Conservation (phyloP, 2,888 invertebrate species). For the Chymomyza amoena region DNA sequence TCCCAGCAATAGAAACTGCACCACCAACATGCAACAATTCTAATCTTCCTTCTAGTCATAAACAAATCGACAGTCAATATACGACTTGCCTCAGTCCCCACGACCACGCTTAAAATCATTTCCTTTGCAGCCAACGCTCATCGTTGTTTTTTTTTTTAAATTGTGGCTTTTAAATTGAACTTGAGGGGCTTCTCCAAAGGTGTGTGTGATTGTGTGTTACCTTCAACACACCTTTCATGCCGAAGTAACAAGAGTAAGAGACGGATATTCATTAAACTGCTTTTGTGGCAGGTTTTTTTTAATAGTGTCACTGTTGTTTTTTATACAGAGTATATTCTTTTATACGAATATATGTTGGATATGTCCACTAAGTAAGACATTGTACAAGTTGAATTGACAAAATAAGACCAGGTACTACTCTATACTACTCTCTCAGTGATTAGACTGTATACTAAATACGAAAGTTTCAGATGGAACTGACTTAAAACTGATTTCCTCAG, state of each 20-base stretch:
- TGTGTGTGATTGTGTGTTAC: slow-evolving; percentile 5
- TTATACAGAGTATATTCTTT: neutral
- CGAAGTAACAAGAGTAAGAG: slow-evolving; percentile 44
- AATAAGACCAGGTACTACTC: too few species aligned
- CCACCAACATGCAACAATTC: slow-evolving; percentile 11
- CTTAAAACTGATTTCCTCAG: too few species aligned
- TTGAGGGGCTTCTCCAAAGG: slow-evolving; percentile 55
- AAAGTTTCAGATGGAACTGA: too few species aligned
- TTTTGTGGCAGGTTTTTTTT: slow-evolving; percentile 17
- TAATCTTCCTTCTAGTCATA: slow-evolving; percentile 34
- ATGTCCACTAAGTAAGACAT: neutral
- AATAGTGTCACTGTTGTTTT: neutral
- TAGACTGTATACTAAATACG: too few species aligned
- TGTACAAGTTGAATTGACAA: too few species aligned
- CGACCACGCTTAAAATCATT: slow-evolving; percentile 38
- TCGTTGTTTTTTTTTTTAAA: slow-evolving; percentile 12
- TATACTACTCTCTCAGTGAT: too few species aligned
- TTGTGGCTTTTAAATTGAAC: slow-evolving; percentile 56
- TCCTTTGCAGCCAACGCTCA: slow-evolving; percentile 66
- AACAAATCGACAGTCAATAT: slow-evolving; percentile 30
- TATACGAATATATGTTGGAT: neutral
- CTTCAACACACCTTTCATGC: slow-evolving; percentile 5
- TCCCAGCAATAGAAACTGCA: slow-evolving; percentile 11
- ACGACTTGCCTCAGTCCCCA: slow-evolving; percentile 21
- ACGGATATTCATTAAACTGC: slow-evolving; percentile 57